Conservation (phyloP, 30 jellyfish, hydroid and myxozoan species). For the Aurelia aurita region DNA sequence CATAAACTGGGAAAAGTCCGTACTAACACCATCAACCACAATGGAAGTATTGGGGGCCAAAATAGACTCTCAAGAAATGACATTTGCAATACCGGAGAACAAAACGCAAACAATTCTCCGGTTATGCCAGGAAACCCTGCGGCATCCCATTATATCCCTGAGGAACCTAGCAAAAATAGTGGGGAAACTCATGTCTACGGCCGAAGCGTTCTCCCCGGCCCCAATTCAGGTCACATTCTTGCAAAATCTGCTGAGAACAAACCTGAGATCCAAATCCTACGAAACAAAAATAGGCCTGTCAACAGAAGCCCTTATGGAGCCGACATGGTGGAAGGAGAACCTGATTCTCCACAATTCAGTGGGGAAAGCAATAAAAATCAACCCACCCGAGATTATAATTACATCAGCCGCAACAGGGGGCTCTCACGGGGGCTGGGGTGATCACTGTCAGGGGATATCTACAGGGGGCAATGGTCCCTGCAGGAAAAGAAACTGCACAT, state of each 20-base stretch:
- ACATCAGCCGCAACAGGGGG: slow-evolving; percentile 29
- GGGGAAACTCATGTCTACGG: slow-evolving; percentile 51
- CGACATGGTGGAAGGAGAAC: slow-evolving; percentile 39
- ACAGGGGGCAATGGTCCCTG: slow-evolving; percentile 33
- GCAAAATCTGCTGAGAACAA: slow-evolving; percentile 24
- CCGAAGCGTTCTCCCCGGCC: slow-evolving; percentile 54
- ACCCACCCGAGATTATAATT: neutral
- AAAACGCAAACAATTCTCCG: slow-evolving; percentile 2
- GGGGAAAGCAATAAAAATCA: neutral
- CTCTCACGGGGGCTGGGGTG: slow-evolving; percentile 8
- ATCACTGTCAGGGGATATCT: neutral
- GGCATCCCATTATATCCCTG: slow-evolving; percentile 11
- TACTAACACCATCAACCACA: slow-evolving; percentile 23
- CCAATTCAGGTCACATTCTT: slow-evolving; percentile 43
- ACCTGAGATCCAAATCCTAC: slow-evolving; percentile 20
- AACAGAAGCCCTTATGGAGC: neutral
- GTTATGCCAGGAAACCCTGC: slow-evolving; percentile 43
- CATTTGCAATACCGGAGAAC: slow-evolving; percentile 10
- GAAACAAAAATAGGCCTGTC: neutral
- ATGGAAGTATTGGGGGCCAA: slow-evolving; percentile 38
- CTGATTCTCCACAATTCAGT: slow-evolving; percentile 1
- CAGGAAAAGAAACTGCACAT: slow-evolving; percentile 3
- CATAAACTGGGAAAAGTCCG: neutral
- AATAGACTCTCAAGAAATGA: slow-evolving; percentile 3
- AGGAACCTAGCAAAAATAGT: slow-evolving; percentile 20